Percentiles rank a stretch among this genome's conserved stretches.
These are phyloP conservation scores for Drosophila athabasca DNA, from an alignment of 1,140 invertebrate genomes.

Conservation along the genomic window DNA sequence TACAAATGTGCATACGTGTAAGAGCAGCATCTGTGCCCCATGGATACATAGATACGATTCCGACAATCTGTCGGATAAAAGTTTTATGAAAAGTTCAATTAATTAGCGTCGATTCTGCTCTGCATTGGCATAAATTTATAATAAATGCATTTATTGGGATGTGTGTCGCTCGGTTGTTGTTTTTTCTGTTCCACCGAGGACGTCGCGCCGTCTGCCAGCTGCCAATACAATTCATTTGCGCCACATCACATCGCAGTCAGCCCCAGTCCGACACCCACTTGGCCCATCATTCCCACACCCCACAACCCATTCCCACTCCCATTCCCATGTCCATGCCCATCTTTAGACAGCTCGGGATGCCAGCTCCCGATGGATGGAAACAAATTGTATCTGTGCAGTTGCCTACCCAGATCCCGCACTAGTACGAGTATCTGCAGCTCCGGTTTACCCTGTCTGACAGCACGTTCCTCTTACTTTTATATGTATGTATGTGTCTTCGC, in stretches of 20 bases:
- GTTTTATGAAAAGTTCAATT: slow-evolving; percentile 77
- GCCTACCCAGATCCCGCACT: slow-evolving; percentile 15
- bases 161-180: neutral
- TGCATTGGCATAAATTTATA: slow-evolving; percentile 65
- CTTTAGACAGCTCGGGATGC: neutral
- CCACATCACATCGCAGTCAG: slow-evolving; percentile 52
- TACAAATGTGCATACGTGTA: slow-evolving; percentile 45
- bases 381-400: slow-evolving; percentile 56
- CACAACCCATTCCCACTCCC: neutral
- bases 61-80: slow-evolving; percentile 45
- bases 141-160: slow-evolving; percentile 51
- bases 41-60: slow-evolving; percentile 30
- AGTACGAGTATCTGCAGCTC: slow-evolving; percentile 13
- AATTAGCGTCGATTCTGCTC: slow-evolving; percentile 67
- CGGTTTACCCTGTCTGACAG: slow-evolving; percentile 40
- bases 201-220: slow-evolving; percentile 68
- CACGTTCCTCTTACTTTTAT: slow-evolving; percentile 57
- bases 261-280: slow-evolving; percentile 10
- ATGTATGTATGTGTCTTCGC: slow-evolving; percentile 34
- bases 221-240: slow-evolving; percentile 78
- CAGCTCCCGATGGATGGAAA: slow-evolving; percentile 54
- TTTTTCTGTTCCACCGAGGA: slow-evolving; percentile 30
- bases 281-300: no score
- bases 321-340: slow-evolving; percentile 15
- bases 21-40: neutral